phyloP scores from a whole-genome alignment of 2,113 vertebrate genomes.

The Thalassarche chlororhynchos region DNA sequence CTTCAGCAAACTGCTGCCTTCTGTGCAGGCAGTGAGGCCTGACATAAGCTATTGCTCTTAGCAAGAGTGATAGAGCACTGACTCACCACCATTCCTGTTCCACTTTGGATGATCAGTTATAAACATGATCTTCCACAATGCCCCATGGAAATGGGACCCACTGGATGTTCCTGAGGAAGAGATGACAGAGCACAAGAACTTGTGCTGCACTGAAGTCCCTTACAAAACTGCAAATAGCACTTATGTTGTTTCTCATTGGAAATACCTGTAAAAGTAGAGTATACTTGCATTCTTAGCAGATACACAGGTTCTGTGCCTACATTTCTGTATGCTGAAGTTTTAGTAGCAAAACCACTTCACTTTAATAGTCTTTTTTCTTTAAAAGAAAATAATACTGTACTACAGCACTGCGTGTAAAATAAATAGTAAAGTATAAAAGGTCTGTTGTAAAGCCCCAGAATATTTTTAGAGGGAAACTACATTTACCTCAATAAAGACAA shows the following conservation, averaged over 20 bases:
- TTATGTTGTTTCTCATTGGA: neutral
- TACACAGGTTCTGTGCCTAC: neutral
- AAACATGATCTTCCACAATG: neutral
- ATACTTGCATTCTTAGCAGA: neutral
- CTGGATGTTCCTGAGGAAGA: neutral
- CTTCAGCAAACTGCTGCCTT: neutral
- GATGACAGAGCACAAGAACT: neutral
- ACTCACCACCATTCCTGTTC: neutral
- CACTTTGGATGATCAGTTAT: neutral
- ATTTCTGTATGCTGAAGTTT: neutral
- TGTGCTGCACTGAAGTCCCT: neutral
- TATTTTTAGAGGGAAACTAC: neutral
- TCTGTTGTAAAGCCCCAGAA: neutral
- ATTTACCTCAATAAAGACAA: neutral
- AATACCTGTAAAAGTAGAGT: neutral
- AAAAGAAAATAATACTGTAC: neutral
- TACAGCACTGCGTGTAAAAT: neutral
- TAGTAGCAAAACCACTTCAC: neutral
- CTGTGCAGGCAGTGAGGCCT: neutral
- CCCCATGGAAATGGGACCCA: neutral
- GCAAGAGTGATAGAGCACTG: neutral
- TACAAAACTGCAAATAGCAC: neutral
- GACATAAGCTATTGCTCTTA: neutral
- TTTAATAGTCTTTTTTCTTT: neutral
- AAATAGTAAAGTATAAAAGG: neutral